These are phyloP conservation scores for Pandion haliaetus DNA, from an alignment of 2,113 vertebrate genomes.

Conservation along the genomic window DNA sequence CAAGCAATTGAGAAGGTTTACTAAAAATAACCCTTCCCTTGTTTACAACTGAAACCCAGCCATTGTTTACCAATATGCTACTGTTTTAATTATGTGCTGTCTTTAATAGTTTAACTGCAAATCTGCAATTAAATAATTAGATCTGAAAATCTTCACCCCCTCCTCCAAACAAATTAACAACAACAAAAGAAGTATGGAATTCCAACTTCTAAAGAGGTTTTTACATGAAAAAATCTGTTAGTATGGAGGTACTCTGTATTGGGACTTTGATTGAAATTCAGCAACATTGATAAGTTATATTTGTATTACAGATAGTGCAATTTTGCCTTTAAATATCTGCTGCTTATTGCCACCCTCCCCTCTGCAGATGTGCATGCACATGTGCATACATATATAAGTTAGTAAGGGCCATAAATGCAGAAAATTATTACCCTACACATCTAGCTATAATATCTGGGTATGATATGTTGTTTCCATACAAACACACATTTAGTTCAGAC, in stretches of 20 bases:
- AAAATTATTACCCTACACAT: background rate
- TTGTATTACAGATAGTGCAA: background rate
- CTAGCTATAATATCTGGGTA: background rate
- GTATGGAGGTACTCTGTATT: background rate
- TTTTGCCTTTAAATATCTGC: background rate
- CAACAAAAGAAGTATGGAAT: background rate
- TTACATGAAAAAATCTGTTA: background rate
- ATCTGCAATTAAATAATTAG: background rate
- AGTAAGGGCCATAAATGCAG: background rate
- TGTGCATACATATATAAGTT: background rate
- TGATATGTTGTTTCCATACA: background rate
- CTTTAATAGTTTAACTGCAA: background rate
- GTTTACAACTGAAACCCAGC: background rate
- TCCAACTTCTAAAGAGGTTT: background rate
- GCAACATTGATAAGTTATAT: background rate
- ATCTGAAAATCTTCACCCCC: background rate
- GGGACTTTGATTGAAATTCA: background rate
- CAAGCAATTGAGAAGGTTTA: background rate
- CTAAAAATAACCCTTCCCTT: background rate
- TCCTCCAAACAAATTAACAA: background rate
- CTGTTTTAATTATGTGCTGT: background rate
- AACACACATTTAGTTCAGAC: background rate
- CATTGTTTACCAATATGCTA: background rate
- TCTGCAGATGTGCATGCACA: background rate
- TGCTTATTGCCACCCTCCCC: background rate